A percentile compares a stretch with the other conserved stretches of the same genome.
phyloP scores from a whole-genome alignment of 2,797 vertebrate species.

The Anguilla anguilla region DNA sequence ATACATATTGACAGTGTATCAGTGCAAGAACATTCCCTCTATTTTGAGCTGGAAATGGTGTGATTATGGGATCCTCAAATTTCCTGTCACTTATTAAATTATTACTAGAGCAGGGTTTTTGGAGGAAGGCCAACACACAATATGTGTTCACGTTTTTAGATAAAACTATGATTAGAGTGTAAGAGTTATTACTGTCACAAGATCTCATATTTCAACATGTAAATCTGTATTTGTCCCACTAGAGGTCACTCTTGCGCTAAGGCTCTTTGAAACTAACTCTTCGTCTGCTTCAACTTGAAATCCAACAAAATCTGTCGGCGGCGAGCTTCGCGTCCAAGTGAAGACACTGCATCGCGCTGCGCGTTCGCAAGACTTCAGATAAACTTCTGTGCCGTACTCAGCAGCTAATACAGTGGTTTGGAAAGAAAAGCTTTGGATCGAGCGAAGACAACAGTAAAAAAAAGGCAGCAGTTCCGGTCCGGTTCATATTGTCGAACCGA shows the following conservation, averaged over 20 bases:
- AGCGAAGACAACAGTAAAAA: background rate
- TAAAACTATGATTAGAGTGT: background rate
- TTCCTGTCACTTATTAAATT: constrained; percentile 6
- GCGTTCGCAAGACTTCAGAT: constrained; percentile 28
- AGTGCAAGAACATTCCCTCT: background rate
- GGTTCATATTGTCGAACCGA: constrained; percentile 22
- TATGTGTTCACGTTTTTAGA: background rate
- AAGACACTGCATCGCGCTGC: constrained; percentile 18
- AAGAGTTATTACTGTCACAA: background rate
- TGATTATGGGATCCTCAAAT: background rate
- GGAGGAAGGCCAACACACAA: background rate
- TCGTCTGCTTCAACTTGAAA: background rate
- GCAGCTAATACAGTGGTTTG: constrained; percentile 5
- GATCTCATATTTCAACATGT: constrained; percentile 10
- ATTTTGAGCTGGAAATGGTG: background rate
- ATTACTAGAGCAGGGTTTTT: background rate
- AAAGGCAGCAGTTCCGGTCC: constrained; percentile 16
- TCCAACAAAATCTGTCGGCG: background rate
- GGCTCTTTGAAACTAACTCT: background rate
- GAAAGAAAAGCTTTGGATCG: constrained; percentile 3
- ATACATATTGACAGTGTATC: background rate
- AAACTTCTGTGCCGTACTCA: constrained; percentile 32
- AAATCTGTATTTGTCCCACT: constrained; percentile 37
- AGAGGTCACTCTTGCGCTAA: constrained; percentile 49
- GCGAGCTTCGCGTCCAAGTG: constrained; percentile 22